phyloP scores from a whole-genome alignment of 1,140 invertebrate genomes.

The Drosophila pruinosa region DNA sequence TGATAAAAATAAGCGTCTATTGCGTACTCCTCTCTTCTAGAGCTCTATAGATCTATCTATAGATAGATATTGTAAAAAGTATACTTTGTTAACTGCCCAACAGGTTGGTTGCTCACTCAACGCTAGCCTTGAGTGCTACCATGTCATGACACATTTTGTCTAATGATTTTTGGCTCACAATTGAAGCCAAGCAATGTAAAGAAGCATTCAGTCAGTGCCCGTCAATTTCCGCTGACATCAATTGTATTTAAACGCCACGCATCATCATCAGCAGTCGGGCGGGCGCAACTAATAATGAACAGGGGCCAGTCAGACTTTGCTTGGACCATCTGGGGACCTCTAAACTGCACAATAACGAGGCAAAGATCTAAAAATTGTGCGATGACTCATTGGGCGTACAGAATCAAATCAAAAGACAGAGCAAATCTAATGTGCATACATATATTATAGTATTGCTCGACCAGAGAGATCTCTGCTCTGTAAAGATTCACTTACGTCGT shows the following conservation, averaged over 20 bases:
- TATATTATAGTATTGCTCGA: too few species aligned
- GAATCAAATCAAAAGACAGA: slow-evolving; percentile 50
- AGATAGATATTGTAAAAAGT: background rate
- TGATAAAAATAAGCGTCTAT: too few species aligned
- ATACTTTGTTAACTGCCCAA: background rate
- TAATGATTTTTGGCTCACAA: slow-evolving; percentile 18
- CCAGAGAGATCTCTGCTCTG: slow-evolving; percentile 8
- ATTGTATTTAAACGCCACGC: slow-evolving; percentile 46
- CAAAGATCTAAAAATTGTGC: slow-evolving; percentile 72
- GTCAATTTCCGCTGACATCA: slow-evolving; percentile 69
- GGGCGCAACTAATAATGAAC: slow-evolving; percentile 58
- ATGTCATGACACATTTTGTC: slow-evolving; percentile 48
- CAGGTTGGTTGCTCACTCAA: background rate
- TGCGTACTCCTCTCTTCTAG: too few species aligned
- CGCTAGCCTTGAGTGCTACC: background rate
- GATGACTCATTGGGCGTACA: slow-evolving; percentile 63
- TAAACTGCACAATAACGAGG: slow-evolving; percentile 47
- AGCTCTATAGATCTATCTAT: too few species aligned
- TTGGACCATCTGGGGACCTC: slow-evolving; percentile 63
- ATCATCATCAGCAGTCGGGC: slow-evolving; percentile 23
- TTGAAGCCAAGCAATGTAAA: background rate
- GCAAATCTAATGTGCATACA: too few species aligned
- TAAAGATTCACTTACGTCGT: slow-evolving; percentile 19
- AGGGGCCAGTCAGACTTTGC: slow-evolving; percentile 11
- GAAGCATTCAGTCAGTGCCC: slow-evolving; percentile 11